These are phyloP conservation scores for Musca domestica DNA, from an alignment of 1,140 invertebrate genomes.

Conservation along the genomic window DNA sequence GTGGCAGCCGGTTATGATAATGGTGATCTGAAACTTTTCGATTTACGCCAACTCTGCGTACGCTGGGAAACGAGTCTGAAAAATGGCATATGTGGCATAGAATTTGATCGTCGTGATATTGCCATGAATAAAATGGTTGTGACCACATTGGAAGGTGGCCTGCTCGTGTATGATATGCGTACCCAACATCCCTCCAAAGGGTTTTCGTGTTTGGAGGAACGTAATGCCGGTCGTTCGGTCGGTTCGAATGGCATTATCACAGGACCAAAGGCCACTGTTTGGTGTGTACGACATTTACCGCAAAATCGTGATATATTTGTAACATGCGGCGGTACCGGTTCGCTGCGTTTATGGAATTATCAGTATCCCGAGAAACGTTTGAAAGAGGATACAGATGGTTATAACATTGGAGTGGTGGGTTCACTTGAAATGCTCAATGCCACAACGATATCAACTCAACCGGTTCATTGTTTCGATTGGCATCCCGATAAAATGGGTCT, in stretches of 20 bases:
- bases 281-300: conserved; percentile 83
- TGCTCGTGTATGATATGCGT: conserved; percentile 85
- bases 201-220: conserved; percentile 75
- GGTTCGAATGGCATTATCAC: conserved; percentile 48
- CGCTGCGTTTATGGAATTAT: conserved; percentile 90
- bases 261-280: conserved; percentile 81
- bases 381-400: conserved; percentile 64
- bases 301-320: conserved; percentile 94
- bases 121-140: conserved; percentile 93
- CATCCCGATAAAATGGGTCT: conserved; percentile 85
- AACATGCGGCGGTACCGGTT: conserved; percentile 85
- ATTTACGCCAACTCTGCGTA: conserved; percentile 79
- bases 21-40: conserved; percentile 94
- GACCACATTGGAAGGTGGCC: conserved; percentile 90
- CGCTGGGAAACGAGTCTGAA: conserved; percentile 90
- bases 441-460: conserved; percentile 79
- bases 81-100: conserved; percentile 87
- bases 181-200: conserved; percentile 86
- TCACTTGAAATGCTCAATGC: conserved; percentile 76
- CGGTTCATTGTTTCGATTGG: conserved; percentile 88
- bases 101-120: conserved; percentile 94
- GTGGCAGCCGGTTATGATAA: conserved; percentile 94
- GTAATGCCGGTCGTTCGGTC: conserved; percentile 56
- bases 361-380: conserved; percentile 78
- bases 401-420: conserved; percentile 72